Conservation (phyloP, 2,113 vertebrate genomes). For the Lasiurus borealis region DNA sequence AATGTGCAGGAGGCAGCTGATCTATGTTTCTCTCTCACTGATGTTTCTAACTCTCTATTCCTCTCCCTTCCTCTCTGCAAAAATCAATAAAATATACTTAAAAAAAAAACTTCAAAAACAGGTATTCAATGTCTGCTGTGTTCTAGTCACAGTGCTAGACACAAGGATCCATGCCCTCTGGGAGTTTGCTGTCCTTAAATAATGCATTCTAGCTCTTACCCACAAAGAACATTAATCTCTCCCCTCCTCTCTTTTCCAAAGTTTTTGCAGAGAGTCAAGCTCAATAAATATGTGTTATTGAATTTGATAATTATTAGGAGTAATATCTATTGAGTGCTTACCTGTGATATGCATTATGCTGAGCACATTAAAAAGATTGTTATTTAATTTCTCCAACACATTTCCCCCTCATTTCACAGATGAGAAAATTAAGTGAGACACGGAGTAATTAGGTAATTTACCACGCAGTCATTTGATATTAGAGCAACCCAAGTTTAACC, state of each 20-base stretch:
- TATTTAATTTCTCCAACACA: neutral
- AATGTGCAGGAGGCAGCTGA: too few species aligned
- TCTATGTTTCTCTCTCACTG: too few species aligned
- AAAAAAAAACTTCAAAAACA: neutral
- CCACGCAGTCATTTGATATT: neutral
- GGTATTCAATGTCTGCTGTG: neutral
- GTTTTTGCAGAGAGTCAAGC: neutral
- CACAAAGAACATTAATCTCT: neutral
- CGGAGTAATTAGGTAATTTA: neutral
- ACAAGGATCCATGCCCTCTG: neutral
- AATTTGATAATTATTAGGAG: neutral
- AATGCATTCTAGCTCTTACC: neutral
- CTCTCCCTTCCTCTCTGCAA: too few species aligned
- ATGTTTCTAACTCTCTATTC: too few species aligned
- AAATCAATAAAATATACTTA: too few species aligned
- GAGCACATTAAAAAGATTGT: neutral
- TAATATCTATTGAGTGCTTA: neutral
- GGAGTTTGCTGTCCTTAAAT: constrained; percentile 14
- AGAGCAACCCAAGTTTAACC: neutral
- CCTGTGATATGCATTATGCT: neutral
- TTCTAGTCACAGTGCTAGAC: neutral
- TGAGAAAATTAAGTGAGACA: neutral
- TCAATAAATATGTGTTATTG: constrained; percentile 2
- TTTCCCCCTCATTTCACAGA: neutral
- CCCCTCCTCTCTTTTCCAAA: neutral